phyloP scores from a whole-genome alignment of 2,888 invertebrate species.

The Trissonchulus sp. region DNA sequence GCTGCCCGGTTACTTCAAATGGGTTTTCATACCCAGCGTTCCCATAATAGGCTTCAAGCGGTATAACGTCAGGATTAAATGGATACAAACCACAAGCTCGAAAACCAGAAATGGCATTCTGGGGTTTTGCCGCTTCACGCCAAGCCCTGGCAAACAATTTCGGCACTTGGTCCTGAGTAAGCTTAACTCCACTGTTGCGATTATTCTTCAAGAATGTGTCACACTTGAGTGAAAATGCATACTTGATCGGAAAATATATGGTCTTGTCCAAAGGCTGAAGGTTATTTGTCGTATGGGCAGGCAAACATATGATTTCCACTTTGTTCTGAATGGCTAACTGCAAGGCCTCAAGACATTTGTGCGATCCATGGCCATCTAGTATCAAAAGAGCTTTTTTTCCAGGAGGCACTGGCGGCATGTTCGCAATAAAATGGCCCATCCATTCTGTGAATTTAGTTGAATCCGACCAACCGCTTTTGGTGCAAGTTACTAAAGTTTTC shows the following conservation, averaged over 20 bases:
- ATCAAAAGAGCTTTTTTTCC: constrained; percentile 14
- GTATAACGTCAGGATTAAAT: neutral
- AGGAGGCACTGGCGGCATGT: neutral
- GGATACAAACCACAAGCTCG: neutral
- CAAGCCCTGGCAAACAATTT: neutral
- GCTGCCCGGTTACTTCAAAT: too few relatives aligned
- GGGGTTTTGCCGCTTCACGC: neutral
- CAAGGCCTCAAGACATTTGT: neutral
- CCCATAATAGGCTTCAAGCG: too few relatives aligned
- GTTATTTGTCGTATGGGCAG: constrained; percentile 12
- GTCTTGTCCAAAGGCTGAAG: constrained; percentile 9
- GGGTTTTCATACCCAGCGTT: too few relatives aligned
- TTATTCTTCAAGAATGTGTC: constrained; percentile 8
- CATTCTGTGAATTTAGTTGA: neutral
- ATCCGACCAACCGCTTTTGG: constrained; percentile 14
- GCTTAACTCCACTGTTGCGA: neutral
- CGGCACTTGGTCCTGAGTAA: too few relatives aligned
- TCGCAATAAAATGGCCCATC: constrained; percentile 8
- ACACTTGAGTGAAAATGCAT: neutral
- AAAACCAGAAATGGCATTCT: neutral
- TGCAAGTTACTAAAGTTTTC: neutral
- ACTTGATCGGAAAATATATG: constrained; percentile 8
- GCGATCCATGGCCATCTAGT: constrained; percentile 20
- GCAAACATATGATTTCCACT: constrained; percentile 13
- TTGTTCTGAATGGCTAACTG: neutral